A percentile compares a stretch with the other conserved stretches of the same genome.
These are phyloP conservation scores for Chydorus sphaericus DNA, from an alignment of 2,888 invertebrate genomes.

Conservation along the genomic window DNA sequence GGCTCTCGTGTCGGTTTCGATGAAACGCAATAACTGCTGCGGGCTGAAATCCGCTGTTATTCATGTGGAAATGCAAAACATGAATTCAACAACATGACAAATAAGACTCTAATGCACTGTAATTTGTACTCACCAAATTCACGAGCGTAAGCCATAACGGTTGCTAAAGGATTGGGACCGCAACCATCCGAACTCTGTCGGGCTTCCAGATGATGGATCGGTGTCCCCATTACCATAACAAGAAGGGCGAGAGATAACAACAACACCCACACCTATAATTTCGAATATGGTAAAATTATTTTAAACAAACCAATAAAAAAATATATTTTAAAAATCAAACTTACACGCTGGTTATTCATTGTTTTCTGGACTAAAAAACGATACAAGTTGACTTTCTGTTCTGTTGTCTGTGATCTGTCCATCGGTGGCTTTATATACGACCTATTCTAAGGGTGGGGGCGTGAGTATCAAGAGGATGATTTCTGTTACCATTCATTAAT, in stretches of 20 bases:
- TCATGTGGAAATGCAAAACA: not conserved
- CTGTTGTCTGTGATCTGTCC: too few species aligned
- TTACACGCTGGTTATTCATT: too few species aligned
- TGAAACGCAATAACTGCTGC: constrained; percentile 11
- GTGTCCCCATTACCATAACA: not conserved
- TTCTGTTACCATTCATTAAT: too few species aligned
- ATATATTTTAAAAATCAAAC: too few species aligned
- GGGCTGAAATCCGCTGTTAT: constrained; percentile 13
- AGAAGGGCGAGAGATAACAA: not conserved
- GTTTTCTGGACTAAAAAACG: too few species aligned
- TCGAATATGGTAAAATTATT: too few species aligned
- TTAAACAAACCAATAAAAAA: too few species aligned
- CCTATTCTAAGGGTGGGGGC: too few species aligned
- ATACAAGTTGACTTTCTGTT: too few species aligned
- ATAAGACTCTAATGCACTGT: not conserved
- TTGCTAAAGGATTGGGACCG: constrained; percentile 15
- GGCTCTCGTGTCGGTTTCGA: constrained; percentile 13
- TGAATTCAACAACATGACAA: not conserved
- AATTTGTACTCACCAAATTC: constrained; percentile 13
- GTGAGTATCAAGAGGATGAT: too few species aligned
- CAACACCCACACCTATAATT: too few species aligned
- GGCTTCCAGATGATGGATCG: constrained; percentile 1
- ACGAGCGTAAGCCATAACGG: constrained; percentile 14
- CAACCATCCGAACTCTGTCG: constrained; percentile 17
- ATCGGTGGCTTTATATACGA: too few species aligned